A percentile compares a stretch with the other conserved stretches of the same genome.
phyloP scores from a whole-genome alignment of 2,113 vertebrate genomes.

The Phrynosoma platyrhinos region DNA sequence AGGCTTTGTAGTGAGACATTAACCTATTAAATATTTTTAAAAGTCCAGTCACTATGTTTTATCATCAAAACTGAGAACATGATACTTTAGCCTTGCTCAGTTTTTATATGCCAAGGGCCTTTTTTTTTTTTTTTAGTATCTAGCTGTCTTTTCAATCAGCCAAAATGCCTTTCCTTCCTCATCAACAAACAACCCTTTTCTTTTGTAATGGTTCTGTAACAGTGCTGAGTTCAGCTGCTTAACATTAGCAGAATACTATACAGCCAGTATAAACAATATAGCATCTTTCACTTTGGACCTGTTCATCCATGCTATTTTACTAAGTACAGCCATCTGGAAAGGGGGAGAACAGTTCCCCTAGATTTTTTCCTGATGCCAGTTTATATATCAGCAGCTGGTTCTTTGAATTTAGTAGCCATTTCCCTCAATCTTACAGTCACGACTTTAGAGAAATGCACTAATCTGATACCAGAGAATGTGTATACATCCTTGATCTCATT shows the following conservation, averaged over 20 bases:
- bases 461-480: not conserved
- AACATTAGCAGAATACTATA: not conserved
- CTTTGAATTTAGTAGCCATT: slow-evolving; percentile 24
- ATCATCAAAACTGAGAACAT: not conserved
- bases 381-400: slow-evolving; percentile 50
- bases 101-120: not conserved
- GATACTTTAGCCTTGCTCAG: slow-evolving; percentile 24
- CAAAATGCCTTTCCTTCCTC: not conserved
- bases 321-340: slow-evolving; percentile 57
- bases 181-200: not conserved
- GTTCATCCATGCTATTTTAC: not conserved
- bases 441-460: fast-evolving
- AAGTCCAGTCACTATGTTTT: not conserved
- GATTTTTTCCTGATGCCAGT: slow-evolving; percentile 48
- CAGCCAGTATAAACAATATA: not conserved
- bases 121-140: fast-evolving
- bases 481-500: slow-evolving; percentile 22
- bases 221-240: not conserved
- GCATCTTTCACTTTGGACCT: slow-evolving; percentile 32
- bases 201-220: not conserved
- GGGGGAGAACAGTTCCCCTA: slow-evolving; percentile 38
- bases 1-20: slow-evolving; percentile 40
- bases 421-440: not conserved
- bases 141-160: slow-evolving; percentile 19
- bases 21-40: slow-evolving; percentile 12